Percentiles rank a stretch among this genome's conserved stretches.
Evolutionary conservation across 2,888 invertebrate genomes (phyloP).

Genomic region (Tholera decimalis): DNA sequence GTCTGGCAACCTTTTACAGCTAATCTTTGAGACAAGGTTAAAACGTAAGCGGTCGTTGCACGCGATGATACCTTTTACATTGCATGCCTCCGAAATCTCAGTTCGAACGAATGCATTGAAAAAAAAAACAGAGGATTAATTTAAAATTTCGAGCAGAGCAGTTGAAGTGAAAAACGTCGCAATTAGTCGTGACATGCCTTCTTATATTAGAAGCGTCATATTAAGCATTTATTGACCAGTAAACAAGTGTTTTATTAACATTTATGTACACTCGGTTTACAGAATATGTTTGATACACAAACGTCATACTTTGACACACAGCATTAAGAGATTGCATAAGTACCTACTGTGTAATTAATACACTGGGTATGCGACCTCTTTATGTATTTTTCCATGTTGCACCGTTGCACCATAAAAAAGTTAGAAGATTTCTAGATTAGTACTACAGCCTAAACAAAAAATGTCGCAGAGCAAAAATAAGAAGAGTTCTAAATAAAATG

Average conservation of each 20-base stretch:
- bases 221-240: constrained; percentile 11
- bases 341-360: too few species aligned
- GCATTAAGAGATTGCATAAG: too few species aligned
- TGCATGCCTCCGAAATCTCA: constrained; percentile 37
- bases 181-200: constrained; percentile 28
- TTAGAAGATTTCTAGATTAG: constrained; percentile 17
- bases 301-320: background rate
- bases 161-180: constrained; percentile 8
- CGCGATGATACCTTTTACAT: constrained; percentile 22
- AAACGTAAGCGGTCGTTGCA: constrained; percentile 19
- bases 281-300: constrained; percentile 2
- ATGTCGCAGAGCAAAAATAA: constrained; percentile 40
- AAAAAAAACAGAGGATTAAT: constrained; percentile 27
- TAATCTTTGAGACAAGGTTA: constrained; percentile 29
- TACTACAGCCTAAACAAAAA: constrained; percentile 20
- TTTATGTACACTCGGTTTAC: background rate
- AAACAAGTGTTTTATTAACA: constrained; percentile 15
- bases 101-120: constrained; percentile 12
- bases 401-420: constrained; percentile 16
- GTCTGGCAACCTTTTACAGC: constrained; percentile 6
- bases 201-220: constrained; percentile 15
- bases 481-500: constrained; percentile 59
- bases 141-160: constrained; percentile 14
- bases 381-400: background rate
- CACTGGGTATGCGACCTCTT: background rate